Conservation (phyloP, 2,113 vertebrate species). For the Chascanopsetta lugubris region DNA sequence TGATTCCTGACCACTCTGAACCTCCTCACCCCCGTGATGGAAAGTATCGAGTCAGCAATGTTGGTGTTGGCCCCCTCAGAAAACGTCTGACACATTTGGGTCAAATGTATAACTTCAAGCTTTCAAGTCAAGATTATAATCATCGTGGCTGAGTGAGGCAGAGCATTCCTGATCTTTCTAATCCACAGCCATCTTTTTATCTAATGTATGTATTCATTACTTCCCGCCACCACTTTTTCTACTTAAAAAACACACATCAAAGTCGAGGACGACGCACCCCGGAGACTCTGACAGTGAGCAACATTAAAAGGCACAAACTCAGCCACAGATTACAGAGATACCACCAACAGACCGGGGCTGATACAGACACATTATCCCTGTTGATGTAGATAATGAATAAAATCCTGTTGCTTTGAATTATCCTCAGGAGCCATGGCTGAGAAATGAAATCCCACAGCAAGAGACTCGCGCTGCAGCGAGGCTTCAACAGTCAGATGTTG, state of each 20-base stretch:
- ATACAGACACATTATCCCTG: not conserved
- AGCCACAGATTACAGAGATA: slow-evolving; percentile 16
- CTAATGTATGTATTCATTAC: slow-evolving; percentile 46
- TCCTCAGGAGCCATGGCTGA: not conserved
- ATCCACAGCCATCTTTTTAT: slow-evolving; percentile 27
- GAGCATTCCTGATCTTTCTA: slow-evolving; percentile 29
- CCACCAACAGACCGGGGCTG: slow-evolving; percentile 8
- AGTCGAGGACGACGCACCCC: slow-evolving; percentile 25
- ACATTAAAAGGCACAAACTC: slow-evolving; percentile 10
- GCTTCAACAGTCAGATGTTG: no score
- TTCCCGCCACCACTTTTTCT: slow-evolving; percentile 39
- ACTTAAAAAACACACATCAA: slow-evolving; percentile 55
- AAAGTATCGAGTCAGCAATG: slow-evolving; percentile 16
- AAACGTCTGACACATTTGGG: slow-evolving; percentile 53
- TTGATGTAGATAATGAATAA: not conserved
- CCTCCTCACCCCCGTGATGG: slow-evolving; percentile 1
- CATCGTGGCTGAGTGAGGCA: slow-evolving; percentile 17
- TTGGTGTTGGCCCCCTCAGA: not conserved
- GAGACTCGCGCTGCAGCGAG: not conserved
- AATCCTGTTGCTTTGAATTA: not conserved
- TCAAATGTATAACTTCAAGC: slow-evolving; percentile 59
- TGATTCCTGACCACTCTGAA: slow-evolving; percentile 9
- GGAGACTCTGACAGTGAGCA: slow-evolving; percentile 24
- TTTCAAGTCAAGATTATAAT: slow-evolving; percentile 58
- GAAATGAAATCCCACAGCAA: not conserved